Conservation (phyloP, 2,888 invertebrate species). For the Zhuqinia jingwanae region DNA sequence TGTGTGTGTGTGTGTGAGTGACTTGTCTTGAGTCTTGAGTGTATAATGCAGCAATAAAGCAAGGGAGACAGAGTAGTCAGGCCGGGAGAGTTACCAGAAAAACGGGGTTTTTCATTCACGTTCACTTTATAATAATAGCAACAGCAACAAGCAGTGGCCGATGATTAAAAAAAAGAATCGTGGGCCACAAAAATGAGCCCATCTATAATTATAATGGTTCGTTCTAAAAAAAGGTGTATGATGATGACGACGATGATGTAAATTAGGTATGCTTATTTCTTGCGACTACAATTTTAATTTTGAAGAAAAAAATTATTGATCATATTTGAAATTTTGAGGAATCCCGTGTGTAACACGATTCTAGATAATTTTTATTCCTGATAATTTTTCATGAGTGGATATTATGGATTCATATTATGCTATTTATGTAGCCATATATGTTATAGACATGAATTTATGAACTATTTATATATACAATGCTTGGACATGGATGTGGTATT, state of each 20-base stretch:
- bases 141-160: background rate
- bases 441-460: too few relatives aligned
- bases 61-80: background rate
- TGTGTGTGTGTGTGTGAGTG: too few relatives aligned
- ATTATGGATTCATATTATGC: background rate
- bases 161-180: slow-evolving; percentile 35
- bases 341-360: slow-evolving; percentile 21
- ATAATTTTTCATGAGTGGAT: background rate
- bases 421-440: too few relatives aligned
- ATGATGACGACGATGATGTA: too few relatives aligned
- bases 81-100: slow-evolving; percentile 17
- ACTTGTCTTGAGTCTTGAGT: too few relatives aligned
- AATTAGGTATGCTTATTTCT: slow-evolving; percentile 21
- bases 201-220: slow-evolving; percentile 19
- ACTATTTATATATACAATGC: background rate
- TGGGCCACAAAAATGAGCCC: slow-evolving; percentile 28
- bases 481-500: too few relatives aligned
- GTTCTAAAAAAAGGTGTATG: slow-evolving; percentile 16
- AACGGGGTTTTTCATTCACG: slow-evolving; percentile 24
- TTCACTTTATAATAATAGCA: background rate
- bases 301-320: slow-evolving; percentile 14
- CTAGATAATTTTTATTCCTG: background rate
- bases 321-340: slow-evolving; percentile 27
- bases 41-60: too few relatives aligned
- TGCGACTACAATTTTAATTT: slow-evolving; percentile 9